These are phyloP conservation scores for Mya arenaria DNA, from an alignment of 1,140 invertebrate genomes.

Conservation along the genomic window DNA sequence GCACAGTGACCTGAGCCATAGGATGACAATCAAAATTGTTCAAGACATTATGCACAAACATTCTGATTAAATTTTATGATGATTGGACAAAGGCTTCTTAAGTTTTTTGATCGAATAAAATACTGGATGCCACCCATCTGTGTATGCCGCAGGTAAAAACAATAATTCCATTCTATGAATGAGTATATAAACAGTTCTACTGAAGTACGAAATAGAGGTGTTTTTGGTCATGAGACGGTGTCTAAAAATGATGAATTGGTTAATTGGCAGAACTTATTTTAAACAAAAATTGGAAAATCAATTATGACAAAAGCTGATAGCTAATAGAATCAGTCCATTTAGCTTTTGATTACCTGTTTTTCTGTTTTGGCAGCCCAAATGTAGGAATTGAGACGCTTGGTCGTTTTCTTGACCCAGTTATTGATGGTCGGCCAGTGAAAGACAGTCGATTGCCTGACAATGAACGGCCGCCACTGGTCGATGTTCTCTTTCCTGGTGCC, in stretches of 20 bases:
- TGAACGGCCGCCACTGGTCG: not conserved
- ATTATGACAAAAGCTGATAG: not conserved
- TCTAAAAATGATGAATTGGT: not conserved
- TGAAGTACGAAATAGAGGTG: too few relatives aligned
- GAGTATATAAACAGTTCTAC: too few relatives aligned
- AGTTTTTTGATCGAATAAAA: too few relatives aligned
- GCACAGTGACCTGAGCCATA: too few relatives aligned
- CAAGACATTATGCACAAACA: too few relatives aligned
- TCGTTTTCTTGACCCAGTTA: not conserved
- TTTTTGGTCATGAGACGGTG: not conserved
- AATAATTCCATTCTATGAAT: too few relatives aligned
- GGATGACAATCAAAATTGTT: too few relatives aligned
- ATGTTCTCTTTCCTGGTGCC: not conserved
- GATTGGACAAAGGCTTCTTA: too few relatives aligned
- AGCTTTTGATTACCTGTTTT: not conserved
- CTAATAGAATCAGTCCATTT: not conserved
- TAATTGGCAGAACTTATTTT: not conserved
- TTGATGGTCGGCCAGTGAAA: not conserved
- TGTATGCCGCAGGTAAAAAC: too few relatives aligned
- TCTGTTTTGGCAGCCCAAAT: constrained; percentile 26
- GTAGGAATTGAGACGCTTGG: constrained; percentile 2
- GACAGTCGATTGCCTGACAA: constrained; percentile 13
- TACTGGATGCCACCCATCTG: too few relatives aligned
- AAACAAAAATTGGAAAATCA: not conserved
- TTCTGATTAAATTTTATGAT: too few relatives aligned